Conservation (phyloP, 2,113 vertebrate species). For the Trochalopteron elliotii region DNA sequence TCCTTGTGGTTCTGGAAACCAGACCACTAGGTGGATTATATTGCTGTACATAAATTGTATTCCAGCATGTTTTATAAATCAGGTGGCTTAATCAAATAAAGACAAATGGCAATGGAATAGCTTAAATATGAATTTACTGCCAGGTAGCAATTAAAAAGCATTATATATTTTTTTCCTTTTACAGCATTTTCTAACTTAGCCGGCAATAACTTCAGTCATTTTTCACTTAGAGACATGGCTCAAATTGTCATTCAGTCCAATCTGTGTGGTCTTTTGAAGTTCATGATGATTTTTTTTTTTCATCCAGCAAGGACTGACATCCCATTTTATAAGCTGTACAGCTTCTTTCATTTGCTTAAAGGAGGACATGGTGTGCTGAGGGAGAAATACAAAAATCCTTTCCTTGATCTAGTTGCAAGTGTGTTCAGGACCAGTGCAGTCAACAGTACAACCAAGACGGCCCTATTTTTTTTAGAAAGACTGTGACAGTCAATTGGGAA, state of each 20-base stretch:
- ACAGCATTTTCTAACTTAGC: background rate
- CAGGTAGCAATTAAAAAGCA: background rate
- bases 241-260: background rate
- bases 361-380: background rate
- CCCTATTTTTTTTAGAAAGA: background rate
- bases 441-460: background rate
- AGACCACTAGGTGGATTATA: constrained; percentile 12
- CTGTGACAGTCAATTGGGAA: background rate
- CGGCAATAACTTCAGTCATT: background rate
- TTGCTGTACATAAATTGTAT: background rate
- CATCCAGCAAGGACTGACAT: background rate
- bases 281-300: background rate
- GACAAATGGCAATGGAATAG: background rate
- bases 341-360: background rate
- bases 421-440: background rate
- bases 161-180: background rate
- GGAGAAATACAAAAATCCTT: background rate
- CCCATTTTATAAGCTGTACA: background rate
- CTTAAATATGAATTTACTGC: constrained; percentile 3
- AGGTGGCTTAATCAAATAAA: constrained; percentile 4
- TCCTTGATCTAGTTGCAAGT: background rate
- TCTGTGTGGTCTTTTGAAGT: background rate
- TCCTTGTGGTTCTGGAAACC: constrained; percentile 27
- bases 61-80: constrained; percentile 27
- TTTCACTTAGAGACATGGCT: background rate